Base-by-base conservation (phyloP, 2,797 vertebrate genomes). In the Pteronotus mesoamericanus region DNA sequence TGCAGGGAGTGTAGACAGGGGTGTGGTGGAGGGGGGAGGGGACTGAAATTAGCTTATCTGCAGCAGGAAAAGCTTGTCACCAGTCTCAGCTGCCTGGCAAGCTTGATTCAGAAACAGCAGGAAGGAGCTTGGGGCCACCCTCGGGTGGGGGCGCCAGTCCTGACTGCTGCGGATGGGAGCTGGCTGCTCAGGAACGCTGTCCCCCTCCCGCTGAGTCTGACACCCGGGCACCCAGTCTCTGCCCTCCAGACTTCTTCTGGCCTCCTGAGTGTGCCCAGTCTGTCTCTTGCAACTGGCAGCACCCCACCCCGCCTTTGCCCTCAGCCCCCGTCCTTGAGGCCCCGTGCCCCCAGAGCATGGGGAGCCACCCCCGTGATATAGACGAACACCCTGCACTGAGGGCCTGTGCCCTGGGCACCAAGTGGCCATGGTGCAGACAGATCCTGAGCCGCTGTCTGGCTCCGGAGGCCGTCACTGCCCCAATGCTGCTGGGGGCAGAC, bases 401-500 rank as follows among this genome's bases (percentile, higher is more conserved):
- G 39, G 51, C 34, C 59, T 37, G 80, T 6, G 6, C 61, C 59
- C 72, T 59, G 77, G 37, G 29, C 4, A 0, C 9, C 3, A 7
- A 5, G 69, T 6, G 26, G 19, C 21, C 0, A 2, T 4, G 24
- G 10, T 2, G 29, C 57, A n/a, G 39, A 37, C 86, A 6, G n/a
- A n/a, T n/a, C n/a, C 66, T 26, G 42, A 11, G 10, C 29, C 21
- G 1, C 29, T 1, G 0, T 18, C 61, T 21, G 42, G 44, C 55
- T 29, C 37, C 0, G 0, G 37, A 46, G 4, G 57, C 71, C 29
- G 5, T 32, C 0, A 3, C 14, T 18, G 24, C 21, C n/a, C 19
- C 1, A 1, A 5, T 11, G 5, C 6, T 9, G 42, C 39, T 53
- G 12, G 32, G 42, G 24, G 5, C 39, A 32, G 59, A 12, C 18